Evolutionary conservation across 2,797 vertebrate species (phyloP), one percentile per base, ranked within the genome.

Genomic region (Acridotheres tristis): DNA sequence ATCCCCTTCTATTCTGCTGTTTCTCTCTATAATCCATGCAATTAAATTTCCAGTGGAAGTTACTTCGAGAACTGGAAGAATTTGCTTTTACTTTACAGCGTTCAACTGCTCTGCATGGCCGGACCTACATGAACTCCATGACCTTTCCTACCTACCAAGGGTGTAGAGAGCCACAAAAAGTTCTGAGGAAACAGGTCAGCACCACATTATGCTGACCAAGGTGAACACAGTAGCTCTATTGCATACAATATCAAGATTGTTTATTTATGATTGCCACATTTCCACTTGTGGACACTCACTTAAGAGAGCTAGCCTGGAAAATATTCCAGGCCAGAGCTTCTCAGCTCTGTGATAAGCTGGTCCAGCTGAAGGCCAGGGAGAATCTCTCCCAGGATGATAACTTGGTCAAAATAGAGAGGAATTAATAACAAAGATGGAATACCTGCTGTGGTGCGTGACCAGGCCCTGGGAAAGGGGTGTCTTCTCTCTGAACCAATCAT

Each of bases 81-180:
- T 38, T 57, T 68, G 2, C 25, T 87, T 89, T 72, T 32, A 40
- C 8, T 62, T 62, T 43, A 30, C 0, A 2, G 27, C 30, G 27
- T 77, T 40, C 51, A 62, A 38, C 13, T 20, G 27, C 7, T 43
- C 40, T 62, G 15, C 0, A 0, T 1, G 27, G 16, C 11, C 0
- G 0, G 25, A 71, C 22, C 36, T 29, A 54, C 30, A 83, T 1
- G 4, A 83, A 45, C 8, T 51, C 58, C 19, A 25, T 3, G 11
- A 6, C 76, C 26, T 25, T 42, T 16, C 32, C 17, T 25, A 6
- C 16, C 15, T 51, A 15, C 9, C 45, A 42, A 34, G 18, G 18
- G 7, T 13, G 13, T 8, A 48, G 2, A 71, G 34, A 30, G 32
- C 4, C 57, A 63, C 4, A 1, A 13, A 13, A 62, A 10, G 5